Percentiles rank a stretch among this genome's conserved stretches.
These are phyloP conservation scores for Mastigias papua DNA, from an alignment of 30 jellyfish, hydroid and myxozoan species.

Conservation along the genomic window DNA sequence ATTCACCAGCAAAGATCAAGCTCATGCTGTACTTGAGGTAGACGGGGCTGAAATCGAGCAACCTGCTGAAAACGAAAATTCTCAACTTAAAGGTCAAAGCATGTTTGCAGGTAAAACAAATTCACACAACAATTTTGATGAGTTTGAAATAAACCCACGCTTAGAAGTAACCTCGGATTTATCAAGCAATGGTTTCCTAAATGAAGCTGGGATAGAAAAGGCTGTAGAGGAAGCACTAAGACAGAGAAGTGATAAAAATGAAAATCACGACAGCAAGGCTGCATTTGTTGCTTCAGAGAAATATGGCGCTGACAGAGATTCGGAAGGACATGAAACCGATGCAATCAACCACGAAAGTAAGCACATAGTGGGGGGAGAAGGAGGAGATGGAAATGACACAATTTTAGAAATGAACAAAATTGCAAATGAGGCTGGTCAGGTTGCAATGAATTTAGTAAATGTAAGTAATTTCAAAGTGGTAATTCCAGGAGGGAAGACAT, in stretches of 20 bases:
- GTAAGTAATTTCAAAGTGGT: slow-evolving; percentile 85
- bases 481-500: slow-evolving; percentile 88
- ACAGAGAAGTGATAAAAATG: slow-evolving; percentile 35
- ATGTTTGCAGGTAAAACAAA: slow-evolving; percentile 49
- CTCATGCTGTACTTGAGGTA: slow-evolving; percentile 61
- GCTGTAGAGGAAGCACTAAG: slow-evolving; percentile 75
- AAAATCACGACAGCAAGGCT: slow-evolving; percentile 46
- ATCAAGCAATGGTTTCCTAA: slow-evolving; percentile 51
- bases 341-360: slow-evolving; percentile 5
- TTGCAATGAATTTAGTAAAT: slow-evolving; percentile 81
- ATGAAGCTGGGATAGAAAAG: slow-evolving; percentile 72
- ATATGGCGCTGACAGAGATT: slow-evolving; percentile 9
- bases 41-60: slow-evolving; percentile 65
- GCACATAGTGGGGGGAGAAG: slow-evolving; percentile 8
- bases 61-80: slow-evolving; percentile 1
- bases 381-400: slow-evolving; percentile 64
- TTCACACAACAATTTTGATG: slow-evolving; percentile 18
- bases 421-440: slow-evolving; percentile 72
- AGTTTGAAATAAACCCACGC: slow-evolving; percentile 62
- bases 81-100: slow-evolving; percentile 5
- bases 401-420: slow-evolving; percentile 77
- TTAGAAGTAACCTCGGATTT: slow-evolving; percentile 54
- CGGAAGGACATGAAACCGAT: slow-evolving; percentile 53
- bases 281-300: slow-evolving; percentile 46
- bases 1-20: background rate